Evolutionary conservation across 2,113 vertebrate species (phyloP).

Genomic region (Pelecanoides urinatrix): DNA sequence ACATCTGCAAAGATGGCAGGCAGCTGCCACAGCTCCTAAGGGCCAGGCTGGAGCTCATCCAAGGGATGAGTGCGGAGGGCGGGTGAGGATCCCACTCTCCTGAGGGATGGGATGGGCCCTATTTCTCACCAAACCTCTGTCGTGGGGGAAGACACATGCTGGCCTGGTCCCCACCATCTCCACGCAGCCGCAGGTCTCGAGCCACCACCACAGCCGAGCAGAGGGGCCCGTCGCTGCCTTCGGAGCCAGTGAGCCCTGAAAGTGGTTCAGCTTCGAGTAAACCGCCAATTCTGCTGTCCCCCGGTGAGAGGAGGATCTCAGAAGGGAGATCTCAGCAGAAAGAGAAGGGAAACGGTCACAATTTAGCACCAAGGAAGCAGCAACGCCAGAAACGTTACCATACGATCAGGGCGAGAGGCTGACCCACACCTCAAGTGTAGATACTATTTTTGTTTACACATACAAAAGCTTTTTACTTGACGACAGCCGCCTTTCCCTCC

Average conservation of each 20-base stretch:
- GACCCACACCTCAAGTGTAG: not conserved
- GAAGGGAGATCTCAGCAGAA: not conserved
- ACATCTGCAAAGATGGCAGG: not conserved
- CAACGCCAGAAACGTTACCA: rapidly evolving
- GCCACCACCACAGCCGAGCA: not conserved
- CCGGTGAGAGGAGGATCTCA: rapidly evolving
- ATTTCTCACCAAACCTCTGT: not conserved
- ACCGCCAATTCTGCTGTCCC: not conserved
- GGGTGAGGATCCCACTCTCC: not conserved
- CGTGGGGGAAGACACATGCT: rapidly evolving
- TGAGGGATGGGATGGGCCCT: too few species aligned
- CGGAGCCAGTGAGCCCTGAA: not conserved
- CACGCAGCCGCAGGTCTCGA: rapidly evolving
- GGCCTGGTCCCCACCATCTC: not conserved
- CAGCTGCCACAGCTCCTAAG: not conserved
- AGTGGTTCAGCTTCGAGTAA: not conserved
- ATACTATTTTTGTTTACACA: not conserved
- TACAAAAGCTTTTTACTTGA: not conserved
- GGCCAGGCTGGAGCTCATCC: not conserved
- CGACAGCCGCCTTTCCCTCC: rapidly evolving
- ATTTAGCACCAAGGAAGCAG: not conserved
- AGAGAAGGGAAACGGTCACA: not conserved
- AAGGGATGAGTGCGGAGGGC: rapidly evolving
- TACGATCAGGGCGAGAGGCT: rapidly evolving
- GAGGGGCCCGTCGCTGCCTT: rapidly evolving